Percentiles rank a stretch among this genome's conserved stretches.
These are phyloP conservation scores for Agrochola circellaris DNA, from an alignment of 2,888 invertebrate species.

Conservation along the genomic window DNA sequence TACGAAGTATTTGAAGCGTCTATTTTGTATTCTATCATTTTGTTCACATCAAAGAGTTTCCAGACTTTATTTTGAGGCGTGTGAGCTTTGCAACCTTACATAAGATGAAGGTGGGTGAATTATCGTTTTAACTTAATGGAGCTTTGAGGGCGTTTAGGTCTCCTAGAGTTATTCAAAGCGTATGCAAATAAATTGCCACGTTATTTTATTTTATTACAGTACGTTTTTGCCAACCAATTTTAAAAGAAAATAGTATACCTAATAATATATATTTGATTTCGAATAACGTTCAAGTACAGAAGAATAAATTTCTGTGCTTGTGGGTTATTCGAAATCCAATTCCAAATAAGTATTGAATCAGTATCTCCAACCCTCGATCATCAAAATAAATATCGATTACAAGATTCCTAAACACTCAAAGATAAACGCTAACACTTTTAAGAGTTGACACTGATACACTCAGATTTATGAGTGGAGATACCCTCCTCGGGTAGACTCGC, in stretches of 20 bases:
- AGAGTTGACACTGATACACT: conserved; percentile 66
- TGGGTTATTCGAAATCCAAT: not conserved
- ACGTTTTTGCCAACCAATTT: not conserved
- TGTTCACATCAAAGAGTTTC: conserved; percentile 56
- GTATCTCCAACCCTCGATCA: conserved; percentile 5
- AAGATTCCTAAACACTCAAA: conserved; percentile 51
- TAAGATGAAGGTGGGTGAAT: conserved; percentile 54
- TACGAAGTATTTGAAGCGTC: conserved; percentile 45
- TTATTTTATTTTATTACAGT: not conserved
- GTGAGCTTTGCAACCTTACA: conserved; percentile 44
- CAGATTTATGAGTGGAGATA: conserved; percentile 60
- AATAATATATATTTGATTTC: too few species aligned
- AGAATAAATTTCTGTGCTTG: not conserved
- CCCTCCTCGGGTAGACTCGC: conserved; percentile 42
- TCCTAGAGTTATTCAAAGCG: not conserved
- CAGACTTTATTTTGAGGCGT: conserved; percentile 40
- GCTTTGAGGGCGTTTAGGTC: conserved; percentile 9
- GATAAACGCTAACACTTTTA: conserved; percentile 62
- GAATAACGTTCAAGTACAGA: too few species aligned
- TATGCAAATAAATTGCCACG: conserved; percentile 2
- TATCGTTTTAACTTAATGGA: conserved; percentile 37
- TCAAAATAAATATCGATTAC: conserved; percentile 53
- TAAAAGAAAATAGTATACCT: not conserved
- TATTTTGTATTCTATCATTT: conserved; percentile 60
- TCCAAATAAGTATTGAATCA: conserved; percentile 16